A percentile compares a stretch with the other conserved stretches of the same genome.
These are phyloP conservation scores for Hylomyscus alleni DNA, from an alignment of 2,797 vertebrate genomes.

Conservation along the genomic window DNA sequence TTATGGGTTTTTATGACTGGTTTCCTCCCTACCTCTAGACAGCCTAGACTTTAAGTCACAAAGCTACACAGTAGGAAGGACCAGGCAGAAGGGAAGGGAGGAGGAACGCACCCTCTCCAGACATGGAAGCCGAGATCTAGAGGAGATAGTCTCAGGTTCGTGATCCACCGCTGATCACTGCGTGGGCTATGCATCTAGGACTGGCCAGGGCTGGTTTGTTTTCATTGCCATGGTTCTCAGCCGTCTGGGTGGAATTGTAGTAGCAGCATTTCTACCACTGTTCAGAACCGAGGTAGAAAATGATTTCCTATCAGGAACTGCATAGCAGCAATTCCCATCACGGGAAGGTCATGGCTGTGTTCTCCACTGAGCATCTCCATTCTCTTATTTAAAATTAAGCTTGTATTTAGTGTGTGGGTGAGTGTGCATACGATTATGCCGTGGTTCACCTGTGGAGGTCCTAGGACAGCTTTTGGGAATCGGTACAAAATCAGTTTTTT, in stretches of 20 bases:
- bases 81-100: background rate
- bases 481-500: slow-evolving; percentile 58
- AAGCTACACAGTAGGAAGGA: slow-evolving; percentile 40
- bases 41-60: slow-evolving; percentile 25
- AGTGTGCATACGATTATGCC: background rate
- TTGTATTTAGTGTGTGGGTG: background rate
- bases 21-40: slow-evolving; percentile 27
- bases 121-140: slow-evolving; percentile 19
- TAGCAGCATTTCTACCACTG: background rate
- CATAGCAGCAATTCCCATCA: background rate
- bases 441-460: background rate
- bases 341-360: slow-evolving; percentile 5
- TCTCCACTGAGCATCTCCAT: background rate
- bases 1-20: slow-evolving; percentile 31
- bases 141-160: background rate
- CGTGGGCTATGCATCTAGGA: background rate
- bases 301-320: slow-evolving; percentile 25
- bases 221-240: background rate
- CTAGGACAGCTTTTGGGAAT: background rate
- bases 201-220: background rate
- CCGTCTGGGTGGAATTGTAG: slow-evolving; percentile 3
- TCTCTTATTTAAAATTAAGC: slow-evolving; percentile 60
- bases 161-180: slow-evolving; percentile 3
- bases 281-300: slow-evolving; percentile 54
- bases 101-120: background rate